Evolutionary conservation across 2,113 vertebrate genomes (phyloP).

Genomic region (Psilopsiagon aurifrons): DNA sequence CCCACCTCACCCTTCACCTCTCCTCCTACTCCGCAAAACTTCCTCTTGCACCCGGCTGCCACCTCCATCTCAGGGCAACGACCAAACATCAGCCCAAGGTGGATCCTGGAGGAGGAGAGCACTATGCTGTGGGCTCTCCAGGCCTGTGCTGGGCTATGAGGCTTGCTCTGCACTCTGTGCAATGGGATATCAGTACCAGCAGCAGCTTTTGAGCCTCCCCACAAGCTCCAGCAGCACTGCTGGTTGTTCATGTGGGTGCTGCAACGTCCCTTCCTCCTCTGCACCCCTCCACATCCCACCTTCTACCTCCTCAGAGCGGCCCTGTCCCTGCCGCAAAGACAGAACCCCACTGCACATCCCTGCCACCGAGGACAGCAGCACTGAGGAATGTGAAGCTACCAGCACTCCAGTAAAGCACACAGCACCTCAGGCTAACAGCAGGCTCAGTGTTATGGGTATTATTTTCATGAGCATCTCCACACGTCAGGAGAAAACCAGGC

Average conservation of each 20-base stretch:
- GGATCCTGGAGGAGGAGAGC: neutral
- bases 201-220: neutral
- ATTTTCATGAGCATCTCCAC: neutral
- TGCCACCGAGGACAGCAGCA: too few relatives aligned
- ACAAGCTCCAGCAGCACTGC: accelerated
- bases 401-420: neutral
- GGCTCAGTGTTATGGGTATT: accelerated
- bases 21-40: neutral
- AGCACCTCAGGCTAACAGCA: accelerated
- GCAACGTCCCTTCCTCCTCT: neutral
- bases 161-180: accelerated
- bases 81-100: accelerated
- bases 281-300: neutral
- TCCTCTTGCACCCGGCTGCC: neutral
- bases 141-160: neutral
- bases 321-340: neutral
- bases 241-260: accelerated
- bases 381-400: accelerated
- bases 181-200: accelerated
- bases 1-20: neutral
- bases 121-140: neutral
- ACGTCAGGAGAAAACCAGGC: neutral
- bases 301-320: neutral
- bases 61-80: neutral
- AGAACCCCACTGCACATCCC: neutral